Evolutionary conservation across 2,113 vertebrate genomes (phyloP).

Genomic region (Silurus asotus): DNA sequence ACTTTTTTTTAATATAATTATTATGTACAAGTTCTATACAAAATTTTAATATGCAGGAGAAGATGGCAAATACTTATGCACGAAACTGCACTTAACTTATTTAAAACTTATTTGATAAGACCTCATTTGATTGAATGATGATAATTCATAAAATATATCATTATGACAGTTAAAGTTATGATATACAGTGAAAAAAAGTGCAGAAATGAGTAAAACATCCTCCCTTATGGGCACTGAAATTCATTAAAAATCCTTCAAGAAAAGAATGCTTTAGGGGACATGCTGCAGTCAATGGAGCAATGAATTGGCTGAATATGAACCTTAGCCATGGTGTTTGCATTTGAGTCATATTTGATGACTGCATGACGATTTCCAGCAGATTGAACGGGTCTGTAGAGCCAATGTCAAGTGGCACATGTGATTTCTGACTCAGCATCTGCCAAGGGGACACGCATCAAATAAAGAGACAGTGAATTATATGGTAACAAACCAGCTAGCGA

Average conservation of each 20-base stretch:
- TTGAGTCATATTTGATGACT: conserved; percentile 22
- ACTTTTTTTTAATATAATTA: background rate
- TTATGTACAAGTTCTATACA: background rate
- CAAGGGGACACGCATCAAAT: conserved; percentile 38
- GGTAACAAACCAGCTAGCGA: conserved; percentile 45
- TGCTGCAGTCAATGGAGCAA: conserved; percentile 13
- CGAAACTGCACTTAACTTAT: background rate
- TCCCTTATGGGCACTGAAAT: background rate
- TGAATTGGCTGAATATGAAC: conserved; percentile 6
- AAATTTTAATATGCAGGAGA: background rate
- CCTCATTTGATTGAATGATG: background rate
- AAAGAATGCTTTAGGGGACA: background rate
- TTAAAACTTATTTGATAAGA: no score
- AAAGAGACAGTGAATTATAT: conserved; percentile 43
- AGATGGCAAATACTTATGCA: background rate
- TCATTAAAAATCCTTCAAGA: conserved; percentile 1
- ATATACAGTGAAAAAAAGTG: background rate
- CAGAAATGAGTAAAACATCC: background rate
- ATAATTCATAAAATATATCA: background rate
- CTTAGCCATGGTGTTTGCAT: conserved; percentile 22
- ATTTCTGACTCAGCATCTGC: conserved; percentile 60
- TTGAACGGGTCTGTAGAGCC: background rate
- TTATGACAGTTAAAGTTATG: background rate
- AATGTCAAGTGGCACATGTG: conserved; percentile 59
- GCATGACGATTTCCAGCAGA: conserved; percentile 27